phyloP scores from a whole-genome alignment of 2,113 vertebrate species.

The Brachyistius frenatus region DNA sequence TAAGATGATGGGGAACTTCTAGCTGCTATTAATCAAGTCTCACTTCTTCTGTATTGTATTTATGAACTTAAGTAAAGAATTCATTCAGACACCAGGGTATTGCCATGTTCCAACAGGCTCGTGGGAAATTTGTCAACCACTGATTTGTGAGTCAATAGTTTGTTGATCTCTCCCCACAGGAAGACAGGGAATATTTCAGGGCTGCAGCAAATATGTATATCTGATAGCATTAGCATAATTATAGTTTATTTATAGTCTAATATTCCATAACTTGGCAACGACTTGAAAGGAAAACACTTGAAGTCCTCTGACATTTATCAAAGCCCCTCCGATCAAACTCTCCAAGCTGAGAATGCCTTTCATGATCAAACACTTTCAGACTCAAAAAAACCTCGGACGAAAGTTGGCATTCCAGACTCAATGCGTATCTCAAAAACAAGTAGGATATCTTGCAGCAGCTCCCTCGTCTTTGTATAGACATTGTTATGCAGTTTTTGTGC shows the following conservation, averaged over 20 bases:
- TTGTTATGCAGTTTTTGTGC: constrained; percentile 27
- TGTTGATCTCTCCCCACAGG: constrained; percentile 52
- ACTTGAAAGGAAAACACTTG: constrained; percentile 64
- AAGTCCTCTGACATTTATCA: constrained; percentile 70
- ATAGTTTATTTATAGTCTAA: constrained; percentile 76
- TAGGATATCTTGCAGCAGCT: constrained; percentile 26
- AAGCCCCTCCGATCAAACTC: constrained; percentile 58
- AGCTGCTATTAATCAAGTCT: constrained; percentile 21
- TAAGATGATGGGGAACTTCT: not conserved
- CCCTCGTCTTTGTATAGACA: constrained; percentile 1
- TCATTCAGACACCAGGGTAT: constrained; percentile 31
- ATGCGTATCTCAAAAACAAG: constrained; percentile 45
- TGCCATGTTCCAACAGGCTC: constrained; percentile 36
- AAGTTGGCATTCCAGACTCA: constrained; percentile 34
- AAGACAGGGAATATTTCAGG: constrained; percentile 52
- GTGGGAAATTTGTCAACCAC: constrained; percentile 49
- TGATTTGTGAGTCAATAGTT: constrained; percentile 71
- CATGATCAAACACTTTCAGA: constrained; percentile 69
- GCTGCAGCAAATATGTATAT: constrained; percentile 54
- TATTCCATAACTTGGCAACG: constrained; percentile 63
- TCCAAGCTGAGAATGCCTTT: constrained; percentile 58
- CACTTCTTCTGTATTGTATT: constrained; percentile 13
- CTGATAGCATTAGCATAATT: constrained; percentile 73
- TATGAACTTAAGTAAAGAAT: constrained; percentile 47
- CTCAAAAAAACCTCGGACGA: constrained; percentile 39